These are phyloP conservation scores for Rhingia campestris DNA, from an alignment of 2,888 invertebrate species.

Conservation along the genomic window DNA sequence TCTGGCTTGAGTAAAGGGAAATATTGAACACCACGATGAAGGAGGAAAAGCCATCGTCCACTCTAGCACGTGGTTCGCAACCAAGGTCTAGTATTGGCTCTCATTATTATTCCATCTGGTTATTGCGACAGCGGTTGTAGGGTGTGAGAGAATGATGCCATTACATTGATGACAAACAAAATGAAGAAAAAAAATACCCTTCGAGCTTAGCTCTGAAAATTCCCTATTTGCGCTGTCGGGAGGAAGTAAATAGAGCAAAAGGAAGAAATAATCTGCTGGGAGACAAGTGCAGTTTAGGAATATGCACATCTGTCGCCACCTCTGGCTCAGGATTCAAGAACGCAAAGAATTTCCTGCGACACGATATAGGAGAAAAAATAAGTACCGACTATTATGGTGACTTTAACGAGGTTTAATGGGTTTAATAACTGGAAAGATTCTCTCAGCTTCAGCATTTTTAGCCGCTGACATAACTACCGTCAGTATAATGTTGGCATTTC, in stretches of 20 bases:
- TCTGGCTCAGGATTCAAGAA: slow-evolving; percentile 11
- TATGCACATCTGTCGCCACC: slow-evolving; percentile 64
- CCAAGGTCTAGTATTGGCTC: slow-evolving; percentile 53
- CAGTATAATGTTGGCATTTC: slow-evolving; percentile 59
- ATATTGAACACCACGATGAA: slow-evolving; percentile 34
- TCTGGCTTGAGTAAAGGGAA: slow-evolving; percentile 49
- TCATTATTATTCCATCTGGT: slow-evolving; percentile 66
- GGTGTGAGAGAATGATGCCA: slow-evolving; percentile 13
- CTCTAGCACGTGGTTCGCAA: slow-evolving; percentile 31
- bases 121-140: slow-evolving; percentile 14
- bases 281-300: slow-evolving; percentile 64
- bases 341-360: not conserved
- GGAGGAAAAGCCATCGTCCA: slow-evolving; percentile 30
- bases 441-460: slow-evolving; percentile 47
- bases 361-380: not conserved
- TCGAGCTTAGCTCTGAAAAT: slow-evolving; percentile 30
- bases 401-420: slow-evolving; percentile 58
- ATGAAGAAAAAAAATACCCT: slow-evolving; percentile 57
- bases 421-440: slow-evolving; percentile 60
- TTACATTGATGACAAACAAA: slow-evolving; percentile 63
- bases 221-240: slow-evolving; percentile 42
- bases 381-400: slow-evolving; percentile 21
- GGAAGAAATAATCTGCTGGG: slow-evolving; percentile 53
- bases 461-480: slow-evolving; percentile 22
- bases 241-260: not conserved